Conservation (phyloP, 2,113 vertebrate species). For the Rafetus swinhoei region DNA sequence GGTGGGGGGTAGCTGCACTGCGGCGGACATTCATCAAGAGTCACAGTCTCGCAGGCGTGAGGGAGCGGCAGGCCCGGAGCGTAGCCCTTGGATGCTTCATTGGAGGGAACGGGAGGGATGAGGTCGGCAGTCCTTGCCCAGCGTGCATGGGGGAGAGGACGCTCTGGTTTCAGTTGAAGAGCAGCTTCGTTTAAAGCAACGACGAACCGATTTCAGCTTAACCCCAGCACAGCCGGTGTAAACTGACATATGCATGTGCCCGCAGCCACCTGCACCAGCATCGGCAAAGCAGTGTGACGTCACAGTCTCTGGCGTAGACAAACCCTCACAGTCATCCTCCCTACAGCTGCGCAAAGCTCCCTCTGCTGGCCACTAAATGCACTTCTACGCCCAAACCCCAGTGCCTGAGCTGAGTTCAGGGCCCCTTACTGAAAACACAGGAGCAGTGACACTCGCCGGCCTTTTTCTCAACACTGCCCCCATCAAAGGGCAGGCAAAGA, state of each 20-base stretch:
- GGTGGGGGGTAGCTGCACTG: background rate
- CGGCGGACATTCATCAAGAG: background rate
- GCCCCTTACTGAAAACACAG: background rate
- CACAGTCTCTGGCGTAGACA: background rate
- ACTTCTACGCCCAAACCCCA: background rate
- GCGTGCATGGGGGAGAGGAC: background rate
- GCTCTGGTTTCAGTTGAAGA: background rate
- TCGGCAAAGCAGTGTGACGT: background rate
- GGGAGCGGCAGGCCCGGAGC: background rate
- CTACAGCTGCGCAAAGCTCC: background rate
- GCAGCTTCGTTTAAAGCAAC: background rate
- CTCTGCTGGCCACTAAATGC: background rate
- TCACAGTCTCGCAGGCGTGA: background rate
- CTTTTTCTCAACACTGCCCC: background rate
- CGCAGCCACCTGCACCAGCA: background rate
- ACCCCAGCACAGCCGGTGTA: background rate
- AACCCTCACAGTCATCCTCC: background rate
- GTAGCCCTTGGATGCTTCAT: background rate
- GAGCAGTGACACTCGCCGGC: background rate
- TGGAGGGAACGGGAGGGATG: background rate
- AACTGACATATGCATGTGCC: background rate
- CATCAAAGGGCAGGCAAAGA: background rate
- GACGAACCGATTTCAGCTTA: background rate
- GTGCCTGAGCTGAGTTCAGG: background rate
- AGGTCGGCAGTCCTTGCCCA: background rate